phyloP scores from a whole-genome alignment of 2,113 vertebrate genomes.

The Rhinopithecus roxellana region DNA sequence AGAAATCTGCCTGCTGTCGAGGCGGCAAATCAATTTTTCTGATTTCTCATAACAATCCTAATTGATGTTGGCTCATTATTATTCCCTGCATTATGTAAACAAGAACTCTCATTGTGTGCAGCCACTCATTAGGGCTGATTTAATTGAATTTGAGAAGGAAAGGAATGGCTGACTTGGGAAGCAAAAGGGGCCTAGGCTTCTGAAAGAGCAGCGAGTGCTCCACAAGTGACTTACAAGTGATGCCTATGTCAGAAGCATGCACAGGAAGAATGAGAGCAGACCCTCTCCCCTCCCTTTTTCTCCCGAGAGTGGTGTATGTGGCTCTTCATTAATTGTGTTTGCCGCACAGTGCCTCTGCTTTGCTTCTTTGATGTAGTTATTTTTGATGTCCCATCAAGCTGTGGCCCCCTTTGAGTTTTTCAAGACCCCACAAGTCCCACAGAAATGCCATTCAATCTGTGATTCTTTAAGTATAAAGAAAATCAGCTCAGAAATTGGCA shows the following conservation, averaged over 20 bases:
- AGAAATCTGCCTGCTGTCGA: not conserved
- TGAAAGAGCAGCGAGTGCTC: not conserved
- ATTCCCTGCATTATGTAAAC: constrained; percentile 51
- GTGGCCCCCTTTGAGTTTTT: not conserved
- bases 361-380: not conserved
- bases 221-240: not conserved
- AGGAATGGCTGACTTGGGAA: not conserved
- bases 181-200: not conserved
- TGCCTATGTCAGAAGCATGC: not conserved
- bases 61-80: constrained; percentile 45
- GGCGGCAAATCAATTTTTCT: not conserved
- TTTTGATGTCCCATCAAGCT: not conserved
- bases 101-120: not conserved
- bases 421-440: not conserved
- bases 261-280: not conserved
- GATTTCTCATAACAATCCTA: not conserved
- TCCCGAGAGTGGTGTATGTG: not conserved
- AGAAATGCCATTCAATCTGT: not conserved
- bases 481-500: not conserved
- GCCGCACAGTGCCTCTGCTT: not conserved
- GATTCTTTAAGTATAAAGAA: not conserved
- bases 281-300: not conserved
- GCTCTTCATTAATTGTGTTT: not conserved
- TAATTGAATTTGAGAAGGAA: constrained; percentile 64
- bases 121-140: constrained; percentile 36